Evolutionary conservation across 2,888 invertebrate genomes (phyloP).

Genomic region (Heliconius sara): DNA sequence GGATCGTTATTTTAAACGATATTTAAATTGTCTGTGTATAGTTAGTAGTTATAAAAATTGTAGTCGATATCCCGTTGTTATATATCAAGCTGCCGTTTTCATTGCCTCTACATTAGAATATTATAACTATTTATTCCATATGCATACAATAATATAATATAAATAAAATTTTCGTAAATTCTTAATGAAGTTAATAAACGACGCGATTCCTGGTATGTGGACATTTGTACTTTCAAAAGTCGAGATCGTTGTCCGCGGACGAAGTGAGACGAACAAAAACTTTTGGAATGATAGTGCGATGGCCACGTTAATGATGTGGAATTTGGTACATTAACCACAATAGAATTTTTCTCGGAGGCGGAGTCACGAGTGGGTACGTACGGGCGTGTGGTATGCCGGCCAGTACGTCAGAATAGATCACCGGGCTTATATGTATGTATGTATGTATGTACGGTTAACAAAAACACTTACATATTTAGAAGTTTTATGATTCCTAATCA

Average conservation of each 20-base stretch:
- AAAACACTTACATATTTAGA: constrained; percentile 37
- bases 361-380: constrained; percentile 65
- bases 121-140: constrained; percentile 48
- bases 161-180: constrained; percentile 52
- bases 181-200: constrained; percentile 64
- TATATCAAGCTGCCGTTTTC: background rate
- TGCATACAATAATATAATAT: constrained; percentile 46
- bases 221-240: constrained; percentile 49
- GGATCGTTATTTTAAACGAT: background rate
- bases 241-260: constrained; percentile 44
- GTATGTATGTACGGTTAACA: constrained; percentile 49
- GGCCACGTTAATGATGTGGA: constrained; percentile 76
- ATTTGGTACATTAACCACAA: constrained; percentile 81
- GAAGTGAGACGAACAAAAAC: constrained; percentile 40
- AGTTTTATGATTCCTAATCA: constrained; percentile 26
- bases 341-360: constrained; percentile 80
- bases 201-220: constrained; percentile 66
- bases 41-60: background rate
- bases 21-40: background rate
- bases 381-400: constrained; percentile 64
- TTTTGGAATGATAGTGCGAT: constrained; percentile 59
- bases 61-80: background rate
- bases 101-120: constrained; percentile 50
- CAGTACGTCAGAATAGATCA: constrained; percentile 60
- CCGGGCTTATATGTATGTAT: constrained; percentile 52